Conservation (phyloP, 2,888 invertebrate species). For the Proisotoma minuta region DNA sequence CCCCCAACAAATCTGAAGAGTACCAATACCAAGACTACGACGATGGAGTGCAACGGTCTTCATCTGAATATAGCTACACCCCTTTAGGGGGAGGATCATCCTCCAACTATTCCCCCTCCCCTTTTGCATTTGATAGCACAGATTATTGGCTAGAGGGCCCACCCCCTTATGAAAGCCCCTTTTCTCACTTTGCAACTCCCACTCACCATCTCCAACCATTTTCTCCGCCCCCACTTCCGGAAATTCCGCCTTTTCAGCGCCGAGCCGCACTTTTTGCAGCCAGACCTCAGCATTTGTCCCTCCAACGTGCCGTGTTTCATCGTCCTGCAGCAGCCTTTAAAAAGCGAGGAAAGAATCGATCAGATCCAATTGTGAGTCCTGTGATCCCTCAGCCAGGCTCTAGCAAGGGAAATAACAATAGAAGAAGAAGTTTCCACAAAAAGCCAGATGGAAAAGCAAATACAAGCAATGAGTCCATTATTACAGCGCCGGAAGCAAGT, state of each 20-base stretch:
- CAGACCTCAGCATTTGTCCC: constrained; percentile 23
- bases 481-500: constrained; percentile 51
- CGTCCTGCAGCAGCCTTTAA: constrained; percentile 15
- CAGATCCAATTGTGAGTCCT: constrained; percentile 84
- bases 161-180: constrained; percentile 42
- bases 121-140: constrained; percentile 35
- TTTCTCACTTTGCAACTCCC: constrained; percentile 35
- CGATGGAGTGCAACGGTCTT: no score
- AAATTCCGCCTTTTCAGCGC: constrained; percentile 34
- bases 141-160: constrained; percentile 32
- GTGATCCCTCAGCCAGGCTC: constrained; percentile 80
- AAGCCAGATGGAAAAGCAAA: constrained; percentile 43
- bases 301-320: constrained; percentile 34
- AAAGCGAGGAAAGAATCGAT: constrained; percentile 28
- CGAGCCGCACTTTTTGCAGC: constrained; percentile 28
- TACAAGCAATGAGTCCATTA: constrained; percentile 52
- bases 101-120: constrained; percentile 36
- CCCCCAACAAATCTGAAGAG: constrained; percentile 15
- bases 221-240: constrained; percentile 43
- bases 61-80: constrained; percentile 9
- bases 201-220: constrained; percentile 42
- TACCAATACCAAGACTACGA: constrained; percentile 10
- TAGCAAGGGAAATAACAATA: no score
- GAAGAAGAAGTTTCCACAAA: constrained; percentile 41
- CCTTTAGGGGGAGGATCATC: constrained; percentile 13